Evolutionary conservation across 2,888 invertebrate genomes (phyloP).

Genomic region (Drosophila austrosaltans): DNA sequence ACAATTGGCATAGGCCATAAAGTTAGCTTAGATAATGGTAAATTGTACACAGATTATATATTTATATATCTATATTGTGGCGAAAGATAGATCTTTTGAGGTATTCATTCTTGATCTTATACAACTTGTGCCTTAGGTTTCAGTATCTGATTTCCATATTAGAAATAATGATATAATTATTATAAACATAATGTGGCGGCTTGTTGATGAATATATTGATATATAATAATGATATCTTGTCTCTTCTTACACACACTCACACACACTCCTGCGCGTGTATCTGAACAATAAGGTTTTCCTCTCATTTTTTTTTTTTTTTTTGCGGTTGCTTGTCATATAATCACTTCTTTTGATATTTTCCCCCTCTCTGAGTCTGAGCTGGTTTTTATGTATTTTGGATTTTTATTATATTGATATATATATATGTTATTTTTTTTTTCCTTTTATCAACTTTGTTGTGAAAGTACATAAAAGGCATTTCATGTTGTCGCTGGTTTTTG

Average conservation of each 20-base stretch:
- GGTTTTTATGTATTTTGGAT: slow-evolving; percentile 45
- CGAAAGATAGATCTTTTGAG: too few species aligned
- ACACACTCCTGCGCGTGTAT: not conserved
- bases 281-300: slow-evolving; percentile 1
- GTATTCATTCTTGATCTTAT: too few species aligned
- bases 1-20: too few species aligned
- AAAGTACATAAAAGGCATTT: slow-evolving; percentile 66
- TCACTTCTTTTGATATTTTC: slow-evolving; percentile 2
- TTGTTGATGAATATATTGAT: not conserved
- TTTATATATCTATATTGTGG: too few species aligned
- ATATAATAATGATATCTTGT: not conserved
- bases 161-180: not conserved
- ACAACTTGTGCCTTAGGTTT: too few species aligned
- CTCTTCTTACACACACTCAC: not conserved
- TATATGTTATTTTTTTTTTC: slow-evolving; percentile 1
- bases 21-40: too few species aligned
- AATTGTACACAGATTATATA: too few species aligned
- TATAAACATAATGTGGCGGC: not conserved
- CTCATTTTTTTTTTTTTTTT: not conserved
- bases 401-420: slow-evolving; percentile 18
- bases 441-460: slow-evolving; percentile 48
- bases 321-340: slow-evolving; percentile 38
- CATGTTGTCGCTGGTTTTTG: slow-evolving; percentile 19
- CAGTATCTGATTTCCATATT: too few species aligned
- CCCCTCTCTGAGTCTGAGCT: slow-evolving; percentile 6